Evolutionary conservation across 2,113 vertebrate species (phyloP), one percentile per base, ranked within the genome.

Genomic region (Elachura formosa): DNA sequence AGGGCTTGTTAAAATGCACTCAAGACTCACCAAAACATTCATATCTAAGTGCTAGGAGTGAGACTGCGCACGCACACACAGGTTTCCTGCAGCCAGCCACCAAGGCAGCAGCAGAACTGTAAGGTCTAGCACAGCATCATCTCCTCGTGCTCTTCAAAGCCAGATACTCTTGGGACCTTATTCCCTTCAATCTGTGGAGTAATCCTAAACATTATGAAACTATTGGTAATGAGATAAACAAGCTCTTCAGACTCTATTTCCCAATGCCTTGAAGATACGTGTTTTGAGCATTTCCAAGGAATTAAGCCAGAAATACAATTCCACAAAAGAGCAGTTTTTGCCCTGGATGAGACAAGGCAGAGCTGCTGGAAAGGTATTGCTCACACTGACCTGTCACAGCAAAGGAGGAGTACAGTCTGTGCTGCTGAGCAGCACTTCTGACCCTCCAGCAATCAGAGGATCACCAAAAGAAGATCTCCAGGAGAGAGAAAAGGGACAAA

Each of bases 41-140:
- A 28, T 31, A 55, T 10, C 38, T 38, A 49, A 54, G 28, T 33
- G 18, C 31, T 24, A 13, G 33, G 25, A 12, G 10, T 29, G 77
- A 66, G 55, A 38, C 4, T 5, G 7, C 8, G 45, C 12, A 36
- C 15, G n/a, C n/a, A 48, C 28, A 16, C 1, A 1, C 2, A 41
- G n/a, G 9, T 41, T 77, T 56, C 38, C 55, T 38, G 64, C 17
- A 69, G 28, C 34, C 61, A 74, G 38, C 23, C 23, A 41, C 38
- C 3, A 12, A 49, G 28, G 11, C 17, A 12, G 33, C 40, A 64
- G 46, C n/a, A 77, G 33, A 84, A 77, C 34, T 41, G 8, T 33
- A 40, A 12, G 14, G 14, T 11, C 3, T 1, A 77, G 14, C 18
- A 40, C 28, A 56, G 31, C 8, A 63, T 33, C 25, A 59, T 33